Evolutionary conservation across 1,140 invertebrate species (phyloP), one percentile per base, ranked within the genome.

Genomic region (Rhizoglyphus robini): DNA sequence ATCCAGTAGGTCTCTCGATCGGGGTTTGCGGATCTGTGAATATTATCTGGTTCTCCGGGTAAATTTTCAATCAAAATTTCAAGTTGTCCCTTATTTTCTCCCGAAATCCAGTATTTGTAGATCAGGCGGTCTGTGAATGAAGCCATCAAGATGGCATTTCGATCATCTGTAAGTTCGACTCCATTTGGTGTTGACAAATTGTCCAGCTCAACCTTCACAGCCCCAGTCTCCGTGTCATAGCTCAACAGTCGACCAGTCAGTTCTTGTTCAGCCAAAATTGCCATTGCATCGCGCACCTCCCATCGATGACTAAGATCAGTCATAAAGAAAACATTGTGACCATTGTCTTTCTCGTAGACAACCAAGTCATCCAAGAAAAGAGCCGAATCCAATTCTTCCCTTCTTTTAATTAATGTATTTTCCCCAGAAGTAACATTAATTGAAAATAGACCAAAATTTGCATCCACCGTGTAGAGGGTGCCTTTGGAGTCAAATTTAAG

Each of bases 31-130:
- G n/a, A n/a, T n/a, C n/a, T n/a, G n/a, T n/a, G n/a, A n/a, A n/a
- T n/a, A n/a, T n/a, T n/a, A n/a, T n/a, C n/a, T n/a, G n/a, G n/a
- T n/a, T n/a, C n/a, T n/a, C n/a, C n/a, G n/a, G n/a, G n/a, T 65
- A 93, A 76, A 57, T 83, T 84, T 71, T 86, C 82, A 18, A 84
- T 70, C 71, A 90, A 86, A 0, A 87, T 75, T 71, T 89, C 88
- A 3, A 73, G 72, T 65, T 80, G 78, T n/a, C 87, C 87, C 66
- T 86, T 87, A 1, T 80, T 76, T 18, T 88, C 84, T 73, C 82
- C 82, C 48, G 90, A 73, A 74, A n/a, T n/a, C n/a, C 87, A 81
- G 76, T 88, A 84, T 73, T 88, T 85, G 34, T 79, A 68, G 67
- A 84, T 70, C 13, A 31, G 36, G 59, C 51, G 57, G 41, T 60